Conservation (phyloP, 2,888 invertebrate species). For the Dicyrtoma fusca region DNA sequence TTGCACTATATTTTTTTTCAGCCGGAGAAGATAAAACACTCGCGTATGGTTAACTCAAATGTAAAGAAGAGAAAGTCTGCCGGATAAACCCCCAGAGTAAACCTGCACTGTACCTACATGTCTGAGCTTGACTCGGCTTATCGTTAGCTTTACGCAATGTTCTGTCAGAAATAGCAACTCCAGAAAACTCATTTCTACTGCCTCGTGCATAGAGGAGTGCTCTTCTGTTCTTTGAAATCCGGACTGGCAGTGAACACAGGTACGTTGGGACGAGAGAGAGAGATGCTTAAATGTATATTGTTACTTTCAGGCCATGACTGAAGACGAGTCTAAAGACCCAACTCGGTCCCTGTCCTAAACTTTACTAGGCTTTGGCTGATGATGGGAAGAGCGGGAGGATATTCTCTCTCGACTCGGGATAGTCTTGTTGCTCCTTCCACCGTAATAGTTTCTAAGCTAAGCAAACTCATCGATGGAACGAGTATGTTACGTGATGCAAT, state of each 20-base stretch:
- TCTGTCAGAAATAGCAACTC: background rate
- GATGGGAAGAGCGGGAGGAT: no score
- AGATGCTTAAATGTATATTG: background rate
- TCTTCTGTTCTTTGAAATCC: conserved; percentile 1
- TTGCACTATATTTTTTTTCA: background rate
- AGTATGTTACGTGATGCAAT: no score
- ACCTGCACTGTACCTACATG: conserved; percentile 10
- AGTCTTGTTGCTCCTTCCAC: no score
- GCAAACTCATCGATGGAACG: no score
- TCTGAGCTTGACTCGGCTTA: conserved; percentile 5
- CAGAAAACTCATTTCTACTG: background rate
- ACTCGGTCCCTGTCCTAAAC: background rate
- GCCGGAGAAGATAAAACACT: conserved; percentile 13
- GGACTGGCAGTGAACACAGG: background rate
- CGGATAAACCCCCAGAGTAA: conserved; percentile 24
- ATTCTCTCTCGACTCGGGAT: no score
- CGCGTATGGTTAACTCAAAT: background rate
- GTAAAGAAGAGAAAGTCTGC: background rate
- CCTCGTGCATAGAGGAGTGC: conserved; percentile 17
- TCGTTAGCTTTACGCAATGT: conserved; percentile 9
- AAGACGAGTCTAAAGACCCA: background rate
- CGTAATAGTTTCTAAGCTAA: no score
- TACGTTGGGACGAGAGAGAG: conserved; percentile 6
- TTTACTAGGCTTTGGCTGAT: background rate
- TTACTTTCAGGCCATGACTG: background rate